Base-by-base conservation (phyloP, 2,797 vertebrate genomes). In the Lepilemur ruficaudatus region DNA sequence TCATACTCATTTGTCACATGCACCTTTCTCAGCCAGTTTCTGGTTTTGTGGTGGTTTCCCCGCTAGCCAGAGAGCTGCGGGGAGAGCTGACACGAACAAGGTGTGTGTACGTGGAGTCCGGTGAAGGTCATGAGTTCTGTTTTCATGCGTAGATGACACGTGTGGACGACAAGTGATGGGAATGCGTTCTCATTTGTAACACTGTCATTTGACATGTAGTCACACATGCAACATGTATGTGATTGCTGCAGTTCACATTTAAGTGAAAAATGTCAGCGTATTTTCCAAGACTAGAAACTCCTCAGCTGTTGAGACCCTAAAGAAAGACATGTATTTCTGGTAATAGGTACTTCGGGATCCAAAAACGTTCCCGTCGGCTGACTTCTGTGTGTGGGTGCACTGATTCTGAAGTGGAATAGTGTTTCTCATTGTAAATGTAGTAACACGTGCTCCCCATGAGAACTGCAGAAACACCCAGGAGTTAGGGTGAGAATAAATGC, bases 121-220 rank as follows among this genome's bases (percentile, higher is more conserved):
- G 32, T 15, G 61, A 35, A 15, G 25, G 28, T 5, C 15, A 35
- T 0, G 22, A 12, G 10, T 48, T 18, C 10, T 13, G 30, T 38
- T 41, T 43, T 7, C 46, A 30, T 8, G 1, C 10, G 4, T 0
- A 22, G 5, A 1, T 7, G 41, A 23, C 35, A 4, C 4, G 7
- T 46, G 50, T 30, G 15, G n/a, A 5, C 7, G 48, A 46, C 2
- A 0, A 23, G 1, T 2, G 7, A 59, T 13, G n/a, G 61, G 23
- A 32, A 7, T 7, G 23, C 5, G 4, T n/a, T 18, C n/a, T 52
- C 52, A 1, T 32, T 18, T 5, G 2, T 7, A 5, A 17, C 5
- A 0, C 4, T 5, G 75, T 46, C 22, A 0, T 10, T 22, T 75
- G 17, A 0, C 0, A 0, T 23, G 18, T 4, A 10, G 52, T 48